phyloP scores from a whole-genome alignment of 2,888 invertebrate genomes.

The Digitonthophagus gazella region DNA sequence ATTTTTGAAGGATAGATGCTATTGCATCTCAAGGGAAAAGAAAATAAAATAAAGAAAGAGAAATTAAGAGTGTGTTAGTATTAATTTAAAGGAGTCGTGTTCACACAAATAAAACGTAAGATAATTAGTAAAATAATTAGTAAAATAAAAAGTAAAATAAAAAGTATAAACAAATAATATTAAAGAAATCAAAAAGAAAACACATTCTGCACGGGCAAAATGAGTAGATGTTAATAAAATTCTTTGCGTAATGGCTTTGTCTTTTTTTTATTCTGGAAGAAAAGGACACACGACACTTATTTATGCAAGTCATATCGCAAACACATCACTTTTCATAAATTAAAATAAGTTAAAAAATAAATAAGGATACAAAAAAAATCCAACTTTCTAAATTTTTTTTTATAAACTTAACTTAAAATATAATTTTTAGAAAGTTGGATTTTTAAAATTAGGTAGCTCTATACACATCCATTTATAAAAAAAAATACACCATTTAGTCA shows the following conservation, averaged over 20 bases:
- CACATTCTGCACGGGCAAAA: slow-evolving; percentile 2
- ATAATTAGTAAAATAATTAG: no score
- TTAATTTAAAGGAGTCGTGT: no score
- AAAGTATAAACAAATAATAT: not conserved
- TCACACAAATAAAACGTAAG: no score
- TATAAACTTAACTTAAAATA: not conserved
- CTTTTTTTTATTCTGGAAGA: slow-evolving; percentile 24
- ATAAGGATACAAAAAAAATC: not conserved
- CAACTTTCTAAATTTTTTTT: not conserved
- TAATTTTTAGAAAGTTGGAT: not conserved
- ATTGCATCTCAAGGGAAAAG: no score
- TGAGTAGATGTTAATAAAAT: not conserved
- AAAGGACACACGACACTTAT: slow-evolving; percentile 34
- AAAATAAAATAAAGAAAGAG: no score
- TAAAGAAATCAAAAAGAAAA: not conserved
- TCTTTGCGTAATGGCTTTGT: not conserved
- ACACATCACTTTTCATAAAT: slow-evolving; percentile 26
- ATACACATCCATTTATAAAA: no score
- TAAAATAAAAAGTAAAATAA: not conserved
- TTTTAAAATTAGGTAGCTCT: not conserved
- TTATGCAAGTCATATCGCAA: slow-evolving; percentile 34
- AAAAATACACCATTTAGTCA: slow-evolving; percentile 12
- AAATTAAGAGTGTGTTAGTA: no score
- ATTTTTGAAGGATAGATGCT: no score
- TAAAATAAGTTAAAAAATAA: slow-evolving; percentile 25